A percentile compares a stretch with the other conserved stretches of the same genome.
These are phyloP conservation scores for Rhynchophorus ferrugineus DNA, from an alignment of 1,140 invertebrate species.

Conservation along the genomic window DNA sequence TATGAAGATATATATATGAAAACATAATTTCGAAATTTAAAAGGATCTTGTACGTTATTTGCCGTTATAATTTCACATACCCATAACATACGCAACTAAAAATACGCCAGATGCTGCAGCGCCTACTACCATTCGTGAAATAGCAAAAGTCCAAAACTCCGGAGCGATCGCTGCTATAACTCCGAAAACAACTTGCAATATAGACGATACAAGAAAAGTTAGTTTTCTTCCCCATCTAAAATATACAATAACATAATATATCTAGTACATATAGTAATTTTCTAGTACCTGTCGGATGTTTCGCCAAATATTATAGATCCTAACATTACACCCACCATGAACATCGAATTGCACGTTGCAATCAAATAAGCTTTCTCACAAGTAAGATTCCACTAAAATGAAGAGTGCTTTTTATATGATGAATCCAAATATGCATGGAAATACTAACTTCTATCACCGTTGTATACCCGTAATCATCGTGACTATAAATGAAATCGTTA, in stretches of 20 bases:
- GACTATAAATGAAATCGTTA: slow-evolving; percentile 53
- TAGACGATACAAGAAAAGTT: slow-evolving; percentile 61
- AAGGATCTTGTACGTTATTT: not conserved
- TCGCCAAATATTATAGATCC: slow-evolving; percentile 72
- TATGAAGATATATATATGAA: not conserved
- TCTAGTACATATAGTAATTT: not conserved
- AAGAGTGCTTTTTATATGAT: slow-evolving; percentile 20
- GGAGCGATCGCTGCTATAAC: slow-evolving; percentile 58
- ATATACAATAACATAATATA: no score
- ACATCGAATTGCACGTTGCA: slow-evolving; percentile 64
- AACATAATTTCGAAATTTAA: no score
- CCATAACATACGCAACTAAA: slow-evolving; percentile 68
- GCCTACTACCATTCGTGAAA: slow-evolving; percentile 60
- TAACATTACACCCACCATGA: slow-evolving; percentile 74
- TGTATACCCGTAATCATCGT: slow-evolving; percentile 49
- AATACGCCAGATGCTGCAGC: slow-evolving; percentile 68
- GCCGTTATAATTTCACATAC: slow-evolving; percentile 40
- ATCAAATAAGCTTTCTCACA: slow-evolving; percentile 60
- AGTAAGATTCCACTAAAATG: slow-evolving; percentile 64
- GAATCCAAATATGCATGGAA: no score
- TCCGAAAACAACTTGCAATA: slow-evolving; percentile 60
- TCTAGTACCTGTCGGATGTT: slow-evolving; percentile 59
- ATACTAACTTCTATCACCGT: slow-evolving; percentile 53
- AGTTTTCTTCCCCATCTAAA: slow-evolving; percentile 61
- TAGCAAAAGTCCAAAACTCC: slow-evolving; percentile 61